Base-by-base conservation (phyloP, 1,140 invertebrate species). In the Meloidogyne hapla region DNA sequence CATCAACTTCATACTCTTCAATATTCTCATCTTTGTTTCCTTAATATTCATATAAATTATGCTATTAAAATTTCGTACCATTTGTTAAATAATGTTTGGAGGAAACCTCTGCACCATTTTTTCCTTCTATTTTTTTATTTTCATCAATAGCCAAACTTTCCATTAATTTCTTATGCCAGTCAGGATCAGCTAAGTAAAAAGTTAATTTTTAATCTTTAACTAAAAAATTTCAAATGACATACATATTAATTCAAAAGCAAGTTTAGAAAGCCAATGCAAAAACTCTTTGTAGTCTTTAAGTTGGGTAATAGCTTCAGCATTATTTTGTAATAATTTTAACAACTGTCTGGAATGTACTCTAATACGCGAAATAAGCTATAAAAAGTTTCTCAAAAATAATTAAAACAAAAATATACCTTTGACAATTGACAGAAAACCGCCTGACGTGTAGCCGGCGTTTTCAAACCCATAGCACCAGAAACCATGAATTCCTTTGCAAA, bases 351-450 rank as follows among this genome's bases (percentile, higher is more conserved):
- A 72, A 26, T 72, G 70, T 38, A 25, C 70, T n/a, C 48, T 48
- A 15, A 72, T 33, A 6, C 70, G 70, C 10, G 26, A 48, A 63
- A 72, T 63, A 62, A 72, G 70, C 70, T 72, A 33, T 33, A 33
- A 4, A 72, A 72, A 21, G 13, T 25, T 0, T 42, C 0, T 42
- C 45, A 48, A 48, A 48, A 48, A 48, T 48, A 48, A 18, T 15
- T 48, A 48, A 48, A 18, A 48, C 2, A 18, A 3, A 33, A 5
- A 48, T 18, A 62, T 40, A 72, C 70, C 56, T 56, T 72, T 23
- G 21, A 48, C 13, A 72, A 28, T 56, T 56, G 70, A 23, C 56
- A 33, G 21, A 72, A 56, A 62, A 72, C 38, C 2, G 61, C 25
- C 3, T 72, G 70, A 45, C 70, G 45, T 13, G 33, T 40, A 40